Conservation (phyloP, 2,113 vertebrate genomes). For the Euleptes europaea region DNA sequence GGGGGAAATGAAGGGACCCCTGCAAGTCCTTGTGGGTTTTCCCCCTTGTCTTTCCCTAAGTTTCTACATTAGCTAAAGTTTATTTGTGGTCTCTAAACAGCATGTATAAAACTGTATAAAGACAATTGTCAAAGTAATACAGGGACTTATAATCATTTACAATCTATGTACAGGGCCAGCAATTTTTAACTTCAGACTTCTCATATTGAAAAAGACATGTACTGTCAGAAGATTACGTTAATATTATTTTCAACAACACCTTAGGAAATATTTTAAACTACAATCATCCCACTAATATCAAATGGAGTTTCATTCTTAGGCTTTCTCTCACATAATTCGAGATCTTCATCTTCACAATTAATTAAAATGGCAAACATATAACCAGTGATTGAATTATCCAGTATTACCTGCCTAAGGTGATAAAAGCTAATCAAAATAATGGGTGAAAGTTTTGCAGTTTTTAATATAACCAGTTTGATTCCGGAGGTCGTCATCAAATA, state of each 20-base stretch:
- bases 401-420: conserved; percentile 67
- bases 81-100: background rate
- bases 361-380: conserved; percentile 67
- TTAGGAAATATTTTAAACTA: conserved; percentile 53
- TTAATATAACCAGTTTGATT: conserved; percentile 68
- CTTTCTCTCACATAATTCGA: conserved; percentile 39
- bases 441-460: conserved; percentile 66
- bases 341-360: conserved; percentile 66
- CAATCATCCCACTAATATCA: conserved; percentile 45
- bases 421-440: conserved; percentile 72
- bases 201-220: background rate
- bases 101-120: background rate
- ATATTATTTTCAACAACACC: conserved; percentile 24
- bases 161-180: too few species aligned
- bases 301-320: conserved; percentile 56
- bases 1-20: too few species aligned
- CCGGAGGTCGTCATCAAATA: conserved; percentile 68
- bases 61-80: background rate
- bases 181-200: background rate
- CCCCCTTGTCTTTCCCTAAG: background rate
- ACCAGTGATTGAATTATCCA: conserved; percentile 67
- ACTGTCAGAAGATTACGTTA: background rate
- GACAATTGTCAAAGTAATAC: background rate
- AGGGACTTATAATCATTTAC: background rate
- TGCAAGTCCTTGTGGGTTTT: too few species aligned